Percentiles rank a stretch among this genome's conserved stretches.
These are phyloP conservation scores for Ctenodactylus gundi DNA, from an alignment of 2,113 vertebrate genomes.

Conservation along the genomic window DNA sequence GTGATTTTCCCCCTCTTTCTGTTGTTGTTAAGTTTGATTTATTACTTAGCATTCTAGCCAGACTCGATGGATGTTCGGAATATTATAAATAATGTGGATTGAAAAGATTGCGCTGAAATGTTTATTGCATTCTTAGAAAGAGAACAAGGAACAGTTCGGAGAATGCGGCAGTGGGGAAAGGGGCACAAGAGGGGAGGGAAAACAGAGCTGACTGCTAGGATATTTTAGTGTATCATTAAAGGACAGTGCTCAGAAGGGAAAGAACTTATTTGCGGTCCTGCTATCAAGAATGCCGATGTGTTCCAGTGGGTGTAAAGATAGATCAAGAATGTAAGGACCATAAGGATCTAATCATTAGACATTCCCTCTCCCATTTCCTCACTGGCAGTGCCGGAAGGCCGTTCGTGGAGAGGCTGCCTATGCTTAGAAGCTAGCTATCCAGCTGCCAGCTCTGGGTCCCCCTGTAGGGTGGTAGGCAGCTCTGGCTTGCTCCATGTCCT, in stretches of 20 bases:
- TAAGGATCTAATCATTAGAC: constrained; percentile 68
- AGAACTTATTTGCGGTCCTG: background rate
- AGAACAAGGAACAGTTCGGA: constrained; percentile 38
- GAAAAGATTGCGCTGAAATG: constrained; percentile 77
- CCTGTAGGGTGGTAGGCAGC: background rate
- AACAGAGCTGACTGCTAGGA: background rate
- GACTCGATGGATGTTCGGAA: constrained; percentile 72
- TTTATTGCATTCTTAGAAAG: constrained; percentile 80
- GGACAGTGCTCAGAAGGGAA: constrained; percentile 19
- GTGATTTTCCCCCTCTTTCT: constrained; percentile 38
- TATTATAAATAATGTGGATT: constrained; percentile 80
- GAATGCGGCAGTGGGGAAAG: constrained; percentile 53
- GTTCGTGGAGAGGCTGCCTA: background rate
- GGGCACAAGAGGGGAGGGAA: background rate
- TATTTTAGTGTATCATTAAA: constrained; percentile 49
- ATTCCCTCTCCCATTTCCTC: constrained; percentile 29
- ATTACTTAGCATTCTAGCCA: constrained; percentile 74
- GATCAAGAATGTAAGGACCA: constrained; percentile 51
- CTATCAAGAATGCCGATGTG: constrained; percentile 62
- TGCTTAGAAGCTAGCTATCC: background rate
- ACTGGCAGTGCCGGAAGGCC: background rate
- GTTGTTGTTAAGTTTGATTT: constrained; percentile 78
- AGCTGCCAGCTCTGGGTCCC: background rate
- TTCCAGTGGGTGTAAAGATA: constrained; percentile 51
- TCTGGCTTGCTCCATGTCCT: background rate